A percentile compares a stretch with the other conserved stretches of the same genome.
Evolutionary conservation across 2,888 invertebrate species (phyloP).

Genomic region (Empis livida): DNA sequence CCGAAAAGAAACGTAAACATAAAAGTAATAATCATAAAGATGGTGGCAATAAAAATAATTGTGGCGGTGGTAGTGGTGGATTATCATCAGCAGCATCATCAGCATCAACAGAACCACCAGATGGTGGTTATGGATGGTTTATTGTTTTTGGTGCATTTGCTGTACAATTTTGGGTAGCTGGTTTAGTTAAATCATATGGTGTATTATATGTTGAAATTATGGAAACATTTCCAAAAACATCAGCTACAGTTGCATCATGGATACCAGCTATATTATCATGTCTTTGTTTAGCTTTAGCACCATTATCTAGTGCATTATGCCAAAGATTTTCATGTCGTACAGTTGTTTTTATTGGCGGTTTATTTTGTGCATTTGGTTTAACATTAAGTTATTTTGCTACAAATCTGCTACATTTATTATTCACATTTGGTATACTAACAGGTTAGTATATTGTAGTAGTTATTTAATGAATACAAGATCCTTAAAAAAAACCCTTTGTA

Average conservation of each 20-base stretch:
- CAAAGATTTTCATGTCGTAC: constrained; percentile 54
- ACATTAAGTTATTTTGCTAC: constrained; percentile 57
- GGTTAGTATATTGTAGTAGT: constrained; percentile 38
- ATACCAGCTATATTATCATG: constrained; percentile 67
- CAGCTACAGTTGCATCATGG: constrained; percentile 65
- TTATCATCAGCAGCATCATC: constrained; percentile 26
- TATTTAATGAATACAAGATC: neutral
- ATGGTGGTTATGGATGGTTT: constrained; percentile 68
- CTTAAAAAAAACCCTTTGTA: too few species aligned
- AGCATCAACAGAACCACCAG: constrained; percentile 40
- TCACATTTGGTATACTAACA: constrained; percentile 59
- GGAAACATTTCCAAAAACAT: constrained; percentile 62
- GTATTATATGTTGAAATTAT: constrained; percentile 69
- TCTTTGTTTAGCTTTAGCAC: constrained; percentile 61
- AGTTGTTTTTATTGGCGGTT: constrained; percentile 58
- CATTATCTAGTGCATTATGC: constrained; percentile 58
- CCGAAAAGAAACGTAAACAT: constrained; percentile 11
- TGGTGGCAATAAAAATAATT: constrained; percentile 5
- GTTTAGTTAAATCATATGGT: constrained; percentile 67
- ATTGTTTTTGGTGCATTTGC: constrained; percentile 65
- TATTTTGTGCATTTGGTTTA: constrained; percentile 57
- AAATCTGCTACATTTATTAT: constrained; percentile 51
- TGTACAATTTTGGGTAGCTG: constrained; percentile 71
- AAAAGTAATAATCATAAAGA: constrained; percentile 8
- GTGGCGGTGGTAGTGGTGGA: neutral